phyloP scores from a whole-genome alignment of 2,113 vertebrate genomes.

The Vombatus ursinus region DNA sequence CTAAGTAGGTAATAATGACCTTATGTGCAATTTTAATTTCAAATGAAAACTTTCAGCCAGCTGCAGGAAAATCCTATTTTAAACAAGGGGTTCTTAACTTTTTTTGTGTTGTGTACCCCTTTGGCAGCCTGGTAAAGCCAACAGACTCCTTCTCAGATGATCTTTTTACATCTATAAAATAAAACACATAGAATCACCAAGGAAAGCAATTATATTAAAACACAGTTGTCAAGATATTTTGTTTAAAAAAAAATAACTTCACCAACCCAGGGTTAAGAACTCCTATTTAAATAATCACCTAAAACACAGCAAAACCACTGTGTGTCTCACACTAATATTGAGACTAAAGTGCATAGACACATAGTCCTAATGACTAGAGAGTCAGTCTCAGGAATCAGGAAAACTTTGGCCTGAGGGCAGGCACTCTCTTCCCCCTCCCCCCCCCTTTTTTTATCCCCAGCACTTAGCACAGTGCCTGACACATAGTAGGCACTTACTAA shows the following conservation, averaged over 20 bases:
- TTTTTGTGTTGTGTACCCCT: neutral
- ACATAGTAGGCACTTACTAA: neutral
- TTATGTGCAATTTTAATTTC: constrained; percentile 40
- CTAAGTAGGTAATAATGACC: neutral
- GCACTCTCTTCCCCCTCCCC: rapidly evolving
- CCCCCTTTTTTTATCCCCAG: neutral
- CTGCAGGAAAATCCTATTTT: constrained; percentile 26
- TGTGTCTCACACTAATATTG: neutral
- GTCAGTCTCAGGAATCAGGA: neutral
- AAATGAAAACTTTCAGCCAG: constrained; percentile 45
- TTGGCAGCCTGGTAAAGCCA: neutral
- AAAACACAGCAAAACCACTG: neutral
- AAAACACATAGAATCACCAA: neutral
- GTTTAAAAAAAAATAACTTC: neutral
- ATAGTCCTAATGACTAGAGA: neutral
- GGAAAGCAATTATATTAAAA: neutral
- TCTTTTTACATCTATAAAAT: neutral
- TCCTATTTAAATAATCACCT: neutral
- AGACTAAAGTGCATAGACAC: neutral
- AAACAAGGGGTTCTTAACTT: neutral
- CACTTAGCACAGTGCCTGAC: no score
- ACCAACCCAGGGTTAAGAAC: neutral
- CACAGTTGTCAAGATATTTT: neutral
- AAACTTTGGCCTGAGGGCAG: neutral
- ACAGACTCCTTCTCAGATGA: neutral